Percentiles rank a stretch among this genome's conserved stretches.
Evolutionary conservation across 2,888 invertebrate genomes (phyloP).

Genomic region (Holacanthella duospinosa): DNA sequence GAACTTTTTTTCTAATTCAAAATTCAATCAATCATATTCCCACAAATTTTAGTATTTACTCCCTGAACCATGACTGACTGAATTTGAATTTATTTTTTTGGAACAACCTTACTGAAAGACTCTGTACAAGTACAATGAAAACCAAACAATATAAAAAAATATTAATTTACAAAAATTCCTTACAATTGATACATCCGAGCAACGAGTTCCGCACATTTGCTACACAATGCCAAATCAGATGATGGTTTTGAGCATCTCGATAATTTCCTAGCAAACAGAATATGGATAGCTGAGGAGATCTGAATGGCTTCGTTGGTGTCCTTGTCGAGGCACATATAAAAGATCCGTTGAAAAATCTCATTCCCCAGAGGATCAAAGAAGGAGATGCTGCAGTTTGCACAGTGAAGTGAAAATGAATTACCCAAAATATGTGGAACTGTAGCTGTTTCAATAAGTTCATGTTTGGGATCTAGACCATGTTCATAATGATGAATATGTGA

Average conservation of each 20-base stretch:
- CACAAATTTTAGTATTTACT: no score
- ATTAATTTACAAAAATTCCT: no score
- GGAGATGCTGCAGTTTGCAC: not conserved
- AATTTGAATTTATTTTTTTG: no score
- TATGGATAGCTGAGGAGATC: not conserved
- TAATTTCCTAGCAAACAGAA: not conserved
- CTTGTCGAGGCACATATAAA: not conserved
- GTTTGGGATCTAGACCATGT: not conserved
- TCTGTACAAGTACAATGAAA: no score
- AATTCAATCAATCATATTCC: no score
- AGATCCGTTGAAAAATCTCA: not conserved
- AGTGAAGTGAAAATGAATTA: not conserved
- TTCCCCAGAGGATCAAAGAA: not conserved
- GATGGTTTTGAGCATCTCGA: not conserved
- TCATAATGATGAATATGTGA: not conserved
- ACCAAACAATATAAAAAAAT: no score
- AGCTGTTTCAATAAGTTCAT: not conserved
- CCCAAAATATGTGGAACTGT: not conserved
- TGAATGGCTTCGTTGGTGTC: not conserved
- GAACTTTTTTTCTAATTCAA: no score
- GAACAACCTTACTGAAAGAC: no score
- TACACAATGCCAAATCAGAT: not conserved
- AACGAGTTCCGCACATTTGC: not conserved
- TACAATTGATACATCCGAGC: not conserved
- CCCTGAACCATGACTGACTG: no score